Evolutionary conservation across 2,113 vertebrate genomes (phyloP), one percentile per base, ranked within the genome.

Genomic region (Polyodon spathula): DNA sequence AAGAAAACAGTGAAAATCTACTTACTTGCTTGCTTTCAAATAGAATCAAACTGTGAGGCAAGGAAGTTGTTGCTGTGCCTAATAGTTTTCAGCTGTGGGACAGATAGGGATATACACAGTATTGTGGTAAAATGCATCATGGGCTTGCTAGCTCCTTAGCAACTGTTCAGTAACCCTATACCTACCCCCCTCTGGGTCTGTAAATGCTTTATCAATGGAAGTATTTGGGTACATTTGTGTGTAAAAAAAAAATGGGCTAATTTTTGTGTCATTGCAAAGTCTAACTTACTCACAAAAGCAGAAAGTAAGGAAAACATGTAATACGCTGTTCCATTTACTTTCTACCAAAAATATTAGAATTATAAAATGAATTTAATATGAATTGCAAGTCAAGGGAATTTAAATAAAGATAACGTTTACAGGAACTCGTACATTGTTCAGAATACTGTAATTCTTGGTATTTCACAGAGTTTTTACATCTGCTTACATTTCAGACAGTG

Each of bases 71-170:
- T 80, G 76, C 53, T 54, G 74, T 37, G 69, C 66, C 64, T 88
- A 86, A 86, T 82, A 71, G 79, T 78, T 86, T 85, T 80, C 84
- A 86, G 86, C 83, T 88, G 84, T 81, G 78, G 68, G 61, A 79
- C 84, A 86, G 82, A 88, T 84, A 83, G 67, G 68, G 74, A 69
- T 73, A 60, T 70, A 63, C 69, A 70, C 56, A 69, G 68, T 66
- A 64, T 68, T 71, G 76, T 71, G 68, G 73, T 15, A 50, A 71
- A 59, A 71, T 69, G 76, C 64, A 73, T 75, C 75, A 72, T 69
- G 66, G 67, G 73, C 64, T 70, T 76, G 72, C 67, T 73, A 77
- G 67, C 78, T 80, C 73, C 66, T 76, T 75, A 66, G 76, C 70
- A 73, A 67, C 38, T 68, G 69, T 68, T 65, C 50, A 50, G 74